Conservation (phyloP, 2,888 invertebrate species). For the Orchestes rusci region DNA sequence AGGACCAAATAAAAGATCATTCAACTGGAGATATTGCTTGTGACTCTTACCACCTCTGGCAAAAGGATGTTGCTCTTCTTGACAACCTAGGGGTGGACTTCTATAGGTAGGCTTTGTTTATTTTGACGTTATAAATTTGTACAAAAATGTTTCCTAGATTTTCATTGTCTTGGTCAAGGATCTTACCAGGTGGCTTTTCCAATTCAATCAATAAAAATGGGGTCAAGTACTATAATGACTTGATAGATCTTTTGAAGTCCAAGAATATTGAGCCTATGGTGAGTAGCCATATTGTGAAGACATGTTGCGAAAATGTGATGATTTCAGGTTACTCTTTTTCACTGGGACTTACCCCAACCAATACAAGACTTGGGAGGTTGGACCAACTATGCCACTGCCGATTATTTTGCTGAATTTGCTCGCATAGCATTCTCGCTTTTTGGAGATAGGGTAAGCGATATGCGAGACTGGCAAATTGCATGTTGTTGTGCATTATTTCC, state of each 20-base stretch:
- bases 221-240: conserved; percentile 65
- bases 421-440: conserved; percentile 42
- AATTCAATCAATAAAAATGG: conserved; percentile 62
- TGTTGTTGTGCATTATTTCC: neutral
- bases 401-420: conserved; percentile 59
- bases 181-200: conserved; percentile 58
- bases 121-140: neutral
- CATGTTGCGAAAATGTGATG: conserved; percentile 1
- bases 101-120: conserved; percentile 15
- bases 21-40: conserved; percentile 57
- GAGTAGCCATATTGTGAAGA: neutral
- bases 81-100: conserved; percentile 49
- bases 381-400: conserved; percentile 52
- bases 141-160: conserved; percentile 22
- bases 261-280: conserved; percentile 51
- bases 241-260: conserved; percentile 60
- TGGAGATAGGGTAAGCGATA: conserved; percentile 29
- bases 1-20: conserved; percentile 47
- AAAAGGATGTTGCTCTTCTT: conserved; percentile 53
- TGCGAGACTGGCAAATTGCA: too few species aligned
- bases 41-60: conserved; percentile 58
- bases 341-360: conserved; percentile 28
- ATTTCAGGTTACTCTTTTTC: conserved; percentile 27
- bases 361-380: conserved; percentile 53
- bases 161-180: conserved; percentile 28